Evolutionary conservation across 2,797 vertebrate species (phyloP).

Genomic region (Hemitrygon akajei): DNA sequence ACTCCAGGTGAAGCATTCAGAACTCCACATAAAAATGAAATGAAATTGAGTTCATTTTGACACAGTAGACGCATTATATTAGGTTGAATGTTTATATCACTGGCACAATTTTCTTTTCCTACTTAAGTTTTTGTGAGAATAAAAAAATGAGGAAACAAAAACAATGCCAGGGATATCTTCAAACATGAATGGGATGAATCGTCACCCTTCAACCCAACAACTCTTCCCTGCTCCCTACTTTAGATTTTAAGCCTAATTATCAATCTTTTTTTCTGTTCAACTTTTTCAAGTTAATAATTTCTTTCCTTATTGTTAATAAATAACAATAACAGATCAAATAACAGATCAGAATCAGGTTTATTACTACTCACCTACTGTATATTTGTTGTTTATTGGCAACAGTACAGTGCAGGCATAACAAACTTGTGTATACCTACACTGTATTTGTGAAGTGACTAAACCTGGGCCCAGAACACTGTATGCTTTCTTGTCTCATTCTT

Average conservation of each 20-base stretch:
- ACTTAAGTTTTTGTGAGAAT: too few species aligned
- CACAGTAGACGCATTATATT: neutral
- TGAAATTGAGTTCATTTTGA: neutral
- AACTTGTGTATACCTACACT: too few species aligned
- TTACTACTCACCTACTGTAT: too few species aligned
- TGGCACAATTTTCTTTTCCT: neutral
- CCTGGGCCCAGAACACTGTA: neutral
- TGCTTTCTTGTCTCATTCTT: neutral
- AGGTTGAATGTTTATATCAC: neutral
- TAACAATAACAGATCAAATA: too few species aligned
- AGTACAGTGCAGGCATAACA: too few species aligned
- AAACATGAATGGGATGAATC: neutral
- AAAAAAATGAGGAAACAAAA: too few species aligned
- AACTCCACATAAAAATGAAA: too few species aligned
- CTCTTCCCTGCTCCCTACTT: neutral
- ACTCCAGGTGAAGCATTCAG: neutral
- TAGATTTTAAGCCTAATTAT: neutral
- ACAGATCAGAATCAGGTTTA: too few species aligned
- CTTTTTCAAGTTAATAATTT: neutral
- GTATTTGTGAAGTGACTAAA: too few species aligned
- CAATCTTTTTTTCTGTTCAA: neutral
- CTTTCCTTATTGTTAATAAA: neutral
- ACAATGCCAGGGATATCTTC: neutral
- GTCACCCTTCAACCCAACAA: too few species aligned
- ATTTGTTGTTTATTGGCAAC: too few species aligned